Conservation (phyloP, 2,797 vertebrate species). For the Huso huso region DNA sequence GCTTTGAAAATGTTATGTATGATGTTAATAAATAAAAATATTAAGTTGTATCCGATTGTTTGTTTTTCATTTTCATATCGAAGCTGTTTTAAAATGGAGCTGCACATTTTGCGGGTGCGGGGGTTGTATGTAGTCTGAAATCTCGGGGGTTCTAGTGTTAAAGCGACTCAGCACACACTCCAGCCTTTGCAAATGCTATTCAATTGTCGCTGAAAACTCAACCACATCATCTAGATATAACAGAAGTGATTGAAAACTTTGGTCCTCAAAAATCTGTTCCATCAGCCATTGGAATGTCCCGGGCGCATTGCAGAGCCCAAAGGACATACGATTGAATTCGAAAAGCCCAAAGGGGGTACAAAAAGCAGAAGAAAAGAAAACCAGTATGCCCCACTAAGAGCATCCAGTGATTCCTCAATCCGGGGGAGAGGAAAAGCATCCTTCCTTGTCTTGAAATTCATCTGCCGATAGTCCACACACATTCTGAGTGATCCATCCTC, state of each 20-base stretch:
- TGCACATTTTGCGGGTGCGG: too few species aligned
- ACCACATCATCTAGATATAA: not conserved
- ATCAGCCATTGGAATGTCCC: constrained; percentile 18
- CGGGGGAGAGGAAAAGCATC: constrained; percentile 1
- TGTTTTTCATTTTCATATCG: too few species aligned
- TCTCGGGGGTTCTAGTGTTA: too few species aligned
- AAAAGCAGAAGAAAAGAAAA: constrained; percentile 17
- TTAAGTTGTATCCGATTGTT: too few species aligned
- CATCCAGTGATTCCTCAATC: constrained; percentile 7
- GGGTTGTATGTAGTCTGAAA: too few species aligned
- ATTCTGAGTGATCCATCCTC: constrained; percentile 3
- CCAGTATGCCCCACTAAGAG: constrained; percentile 8
- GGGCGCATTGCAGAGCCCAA: constrained; percentile 12
- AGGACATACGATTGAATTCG: constrained; percentile 13
- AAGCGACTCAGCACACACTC: not conserved
- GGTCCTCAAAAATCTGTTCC: not conserved
- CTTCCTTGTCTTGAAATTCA: not conserved
- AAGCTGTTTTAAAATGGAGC: too few species aligned
- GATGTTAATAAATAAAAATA: too few species aligned
- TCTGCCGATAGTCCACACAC: constrained; percentile 10
- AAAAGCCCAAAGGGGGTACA: constrained; percentile 11
- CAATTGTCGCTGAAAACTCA: not conserved
- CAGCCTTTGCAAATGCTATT: not conserved
- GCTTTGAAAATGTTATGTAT: too few species aligned
- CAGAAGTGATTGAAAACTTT: constrained; percentile 7